Evolutionary conservation across 2,888 invertebrate species (phyloP).

Genomic region (Drosophila pseudotakahashii): DNA sequence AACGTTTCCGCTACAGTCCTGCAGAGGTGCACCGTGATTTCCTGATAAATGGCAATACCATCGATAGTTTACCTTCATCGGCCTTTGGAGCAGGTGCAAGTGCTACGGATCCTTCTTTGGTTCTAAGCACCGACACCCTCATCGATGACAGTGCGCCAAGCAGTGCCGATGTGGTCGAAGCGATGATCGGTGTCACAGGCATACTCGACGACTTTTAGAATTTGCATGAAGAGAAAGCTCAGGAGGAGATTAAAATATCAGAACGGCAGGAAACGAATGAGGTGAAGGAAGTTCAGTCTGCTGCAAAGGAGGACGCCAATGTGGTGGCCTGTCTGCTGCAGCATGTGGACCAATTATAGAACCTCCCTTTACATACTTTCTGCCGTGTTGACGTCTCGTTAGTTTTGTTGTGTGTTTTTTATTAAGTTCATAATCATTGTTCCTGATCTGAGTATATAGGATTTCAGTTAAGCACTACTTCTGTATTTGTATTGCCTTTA

Average conservation of each 20-base stretch:
- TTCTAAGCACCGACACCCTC: conserved; percentile 63
- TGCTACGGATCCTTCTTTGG: conserved; percentile 43
- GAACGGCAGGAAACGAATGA: conserved; percentile 8
- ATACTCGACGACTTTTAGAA: conserved; percentile 83
- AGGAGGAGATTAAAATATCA: conserved; percentile 10
- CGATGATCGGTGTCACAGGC: conserved; percentile 82
- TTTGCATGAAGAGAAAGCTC: conserved; percentile 81
- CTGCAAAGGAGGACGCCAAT: conserved; percentile 33
- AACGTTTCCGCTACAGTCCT: conserved; percentile 86
- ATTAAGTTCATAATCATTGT: conserved; percentile 1
- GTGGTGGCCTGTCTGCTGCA: conserved; percentile 76
- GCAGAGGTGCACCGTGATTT: conserved; percentile 85
- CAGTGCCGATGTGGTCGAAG: conserved; percentile 76
- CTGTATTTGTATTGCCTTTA: background rate
- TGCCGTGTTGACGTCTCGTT: conserved; percentile 8
- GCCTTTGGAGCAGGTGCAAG: conserved; percentile 55
- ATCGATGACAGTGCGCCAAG: conserved; percentile 67
- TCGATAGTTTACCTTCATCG: conserved; percentile 82
- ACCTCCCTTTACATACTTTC: conserved; percentile 1
- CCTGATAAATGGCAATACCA: conserved; percentile 87
- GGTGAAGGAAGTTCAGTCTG: conserved; percentile 36
- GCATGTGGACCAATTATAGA: conserved; percentile 78
- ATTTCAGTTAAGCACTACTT: background rate
- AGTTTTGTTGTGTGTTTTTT: conserved; percentile 42
- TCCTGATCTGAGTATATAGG: background rate